These are phyloP conservation scores for Hyposoter dolosus DNA, from an alignment of 2,888 invertebrate species.

Conservation along the genomic window DNA sequence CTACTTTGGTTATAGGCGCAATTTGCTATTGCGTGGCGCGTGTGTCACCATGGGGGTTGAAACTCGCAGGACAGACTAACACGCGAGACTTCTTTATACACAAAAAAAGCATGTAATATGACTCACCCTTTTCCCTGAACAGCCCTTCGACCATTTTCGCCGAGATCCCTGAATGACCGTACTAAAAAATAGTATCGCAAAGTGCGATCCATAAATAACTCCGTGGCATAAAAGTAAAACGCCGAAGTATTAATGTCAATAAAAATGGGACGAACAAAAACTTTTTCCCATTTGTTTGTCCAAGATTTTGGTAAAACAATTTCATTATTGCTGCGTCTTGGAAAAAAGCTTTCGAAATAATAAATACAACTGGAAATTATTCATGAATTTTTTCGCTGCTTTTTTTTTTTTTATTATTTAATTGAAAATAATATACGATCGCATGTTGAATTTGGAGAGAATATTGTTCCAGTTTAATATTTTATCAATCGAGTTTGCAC, in stretches of 20 bases:
- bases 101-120: slow-evolving; percentile 64
- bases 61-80: slow-evolving; percentile 73
- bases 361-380: background rate
- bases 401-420: background rate
- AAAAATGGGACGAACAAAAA: background rate
- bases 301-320: background rate
- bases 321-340: background rate
- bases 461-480: background rate
- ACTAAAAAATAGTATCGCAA: slow-evolving; percentile 19
- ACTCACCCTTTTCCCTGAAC: slow-evolving; percentile 72
- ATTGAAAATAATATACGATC: background rate
- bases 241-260: background rate
- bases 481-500: background rate
- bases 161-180: slow-evolving; percentile 32
- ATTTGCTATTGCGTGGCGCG: slow-evolving; percentile 70
- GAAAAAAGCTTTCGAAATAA: background rate
- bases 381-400: background rate
- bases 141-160: slow-evolving; percentile 48
- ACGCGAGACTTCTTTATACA: slow-evolving; percentile 69
- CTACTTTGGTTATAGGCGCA: slow-evolving; percentile 48
- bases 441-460: background rate
- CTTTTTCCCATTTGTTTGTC: background rate
- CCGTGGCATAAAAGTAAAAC: slow-evolving; percentile 1
- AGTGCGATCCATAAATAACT: slow-evolving; percentile 37
- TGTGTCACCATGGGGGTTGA: slow-evolving; percentile 69